Evolutionary conservation across 2,797 vertebrate genomes (phyloP), one percentile per base, ranked within the genome.

Genomic region (Paratrypauchen microcephalus): DNA sequence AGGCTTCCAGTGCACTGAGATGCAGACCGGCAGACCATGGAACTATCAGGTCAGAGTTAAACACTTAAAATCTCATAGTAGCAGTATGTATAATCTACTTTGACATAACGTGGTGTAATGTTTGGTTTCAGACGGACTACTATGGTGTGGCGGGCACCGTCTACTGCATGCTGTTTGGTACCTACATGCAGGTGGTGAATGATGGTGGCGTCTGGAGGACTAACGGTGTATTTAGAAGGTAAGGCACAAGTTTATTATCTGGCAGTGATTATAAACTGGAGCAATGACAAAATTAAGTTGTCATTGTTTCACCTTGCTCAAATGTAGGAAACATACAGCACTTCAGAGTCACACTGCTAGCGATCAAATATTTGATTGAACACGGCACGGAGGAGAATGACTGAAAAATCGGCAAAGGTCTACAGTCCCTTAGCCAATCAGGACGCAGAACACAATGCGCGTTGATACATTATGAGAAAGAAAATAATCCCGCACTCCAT

Each of bases 1-100:
- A 0, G 96, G 96, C 11, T 99, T 99, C 84, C 97, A 97, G 85
- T 99, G 97, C 2, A 89, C 92, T 0, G 97, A 99, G 87, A 99
- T 99, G 97, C 91, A 96, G 60, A 95, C 93, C 0, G 92, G 94
- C 58, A 94, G 88, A 61, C 96, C 95, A 0, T 99, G 97, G 97
- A 98, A 66, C 88, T 98, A 97, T 58, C 97, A 99, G 96, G 97
- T 99, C 32, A 63, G 47, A 13, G 9, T 11, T 2, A 0, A 7
- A 2, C 5, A 19, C 16, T 8, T 18, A 16, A 64, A 5, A 32
- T 30, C 7, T 9, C 7, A 13, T 1, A 8, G 58, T 30, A 30
- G 26, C 32, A 18, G 16, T 4, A 15, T 7, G 36, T 32, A 16
- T 4, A 39, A 39, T 12, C 36, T 21, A 18, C 11, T 45, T 7